phyloP scores from a whole-genome alignment of 2,888 invertebrate genomes.

The Anthrax anthrax region DNA sequence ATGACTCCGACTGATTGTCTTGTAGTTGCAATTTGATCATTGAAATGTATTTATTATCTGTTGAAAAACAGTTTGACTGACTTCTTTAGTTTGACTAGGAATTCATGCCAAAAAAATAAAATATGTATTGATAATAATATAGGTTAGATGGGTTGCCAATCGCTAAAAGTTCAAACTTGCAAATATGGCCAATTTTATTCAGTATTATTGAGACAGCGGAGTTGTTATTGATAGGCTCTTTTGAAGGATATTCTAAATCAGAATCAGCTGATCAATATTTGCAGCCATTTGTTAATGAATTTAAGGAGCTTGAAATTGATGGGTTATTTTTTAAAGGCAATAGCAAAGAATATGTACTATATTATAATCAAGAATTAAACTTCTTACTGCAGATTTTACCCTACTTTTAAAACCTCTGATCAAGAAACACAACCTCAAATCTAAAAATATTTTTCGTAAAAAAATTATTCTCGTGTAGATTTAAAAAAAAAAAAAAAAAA shows the following conservation, averaged over 20 bases:
- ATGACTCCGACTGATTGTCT: neutral
- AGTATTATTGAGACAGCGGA: neutral
- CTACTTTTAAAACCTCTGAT: too few species aligned
- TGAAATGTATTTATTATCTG: neutral
- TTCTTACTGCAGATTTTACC: too few species aligned
- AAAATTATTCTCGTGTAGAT: too few species aligned
- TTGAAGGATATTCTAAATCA: neutral
- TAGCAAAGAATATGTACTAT: too few species aligned
- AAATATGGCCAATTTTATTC: conserved; percentile 3
- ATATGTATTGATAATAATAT: neutral
- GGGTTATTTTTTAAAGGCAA: too few species aligned
- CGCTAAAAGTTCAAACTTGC: conserved; percentile 1
- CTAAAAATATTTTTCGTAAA: too few species aligned
- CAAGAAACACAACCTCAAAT: too few species aligned
- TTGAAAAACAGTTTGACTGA: neutral
- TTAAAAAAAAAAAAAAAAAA: too few species aligned
- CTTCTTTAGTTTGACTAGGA: neutral
- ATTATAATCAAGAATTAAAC: too few species aligned
- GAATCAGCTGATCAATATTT: neutral
- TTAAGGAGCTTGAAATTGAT: too few species aligned
- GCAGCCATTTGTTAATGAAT: neutral
- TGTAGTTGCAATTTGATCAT: neutral
- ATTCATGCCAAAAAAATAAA: neutral
- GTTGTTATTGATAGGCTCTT: neutral
- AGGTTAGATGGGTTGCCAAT: conserved; percentile 1